phyloP scores from a whole-genome alignment of 2,888 invertebrate genomes.

The Protophormia terraenovae region DNA sequence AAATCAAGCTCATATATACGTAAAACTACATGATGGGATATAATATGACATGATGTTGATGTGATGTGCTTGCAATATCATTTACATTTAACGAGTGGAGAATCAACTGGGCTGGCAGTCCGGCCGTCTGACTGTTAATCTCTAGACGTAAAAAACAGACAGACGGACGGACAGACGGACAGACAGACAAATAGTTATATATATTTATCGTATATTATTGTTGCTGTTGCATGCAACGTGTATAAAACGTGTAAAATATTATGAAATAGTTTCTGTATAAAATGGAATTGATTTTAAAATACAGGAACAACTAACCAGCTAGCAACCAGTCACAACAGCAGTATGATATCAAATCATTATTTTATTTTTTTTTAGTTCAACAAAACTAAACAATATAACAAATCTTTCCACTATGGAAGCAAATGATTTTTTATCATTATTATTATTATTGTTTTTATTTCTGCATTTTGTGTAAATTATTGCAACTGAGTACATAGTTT shows the following conservation, averaged over 20 bases:
- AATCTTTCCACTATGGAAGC: slow-evolving; percentile 13
- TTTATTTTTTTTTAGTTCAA: neutral
- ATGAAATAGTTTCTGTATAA: slow-evolving; percentile 38
- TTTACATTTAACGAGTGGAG: slow-evolving; percentile 59
- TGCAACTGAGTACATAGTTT: slow-evolving; percentile 14
- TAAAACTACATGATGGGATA: neutral
- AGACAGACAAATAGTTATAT: slow-evolving; percentile 22
- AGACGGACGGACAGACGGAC: neutral
- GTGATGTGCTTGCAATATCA: slow-evolving; percentile 53
- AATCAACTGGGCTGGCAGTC: slow-evolving; percentile 29
- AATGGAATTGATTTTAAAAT: slow-evolving; percentile 32
- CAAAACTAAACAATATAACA: slow-evolving; percentile 28
- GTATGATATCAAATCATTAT: slow-evolving; percentile 64
- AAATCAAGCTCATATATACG: neutral
- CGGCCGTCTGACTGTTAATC: slow-evolving; percentile 10
- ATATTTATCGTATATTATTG: slow-evolving; percentile 10
- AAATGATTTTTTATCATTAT: slow-evolving; percentile 17
- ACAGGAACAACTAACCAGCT: neutral
- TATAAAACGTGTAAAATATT: slow-evolving; percentile 43
- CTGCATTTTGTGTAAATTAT: slow-evolving; percentile 25
- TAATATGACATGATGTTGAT: slow-evolving; percentile 39
- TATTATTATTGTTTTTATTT: neutral
- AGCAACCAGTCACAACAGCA: neutral
- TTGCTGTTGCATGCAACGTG: slow-evolving; percentile 43
- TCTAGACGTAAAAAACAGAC: neutral